Percentiles rank a stretch among this genome's conserved stretches.
Evolutionary conservation across 2,113 vertebrate species (phyloP).

Genomic region (Salvelinus sp.): DNA sequence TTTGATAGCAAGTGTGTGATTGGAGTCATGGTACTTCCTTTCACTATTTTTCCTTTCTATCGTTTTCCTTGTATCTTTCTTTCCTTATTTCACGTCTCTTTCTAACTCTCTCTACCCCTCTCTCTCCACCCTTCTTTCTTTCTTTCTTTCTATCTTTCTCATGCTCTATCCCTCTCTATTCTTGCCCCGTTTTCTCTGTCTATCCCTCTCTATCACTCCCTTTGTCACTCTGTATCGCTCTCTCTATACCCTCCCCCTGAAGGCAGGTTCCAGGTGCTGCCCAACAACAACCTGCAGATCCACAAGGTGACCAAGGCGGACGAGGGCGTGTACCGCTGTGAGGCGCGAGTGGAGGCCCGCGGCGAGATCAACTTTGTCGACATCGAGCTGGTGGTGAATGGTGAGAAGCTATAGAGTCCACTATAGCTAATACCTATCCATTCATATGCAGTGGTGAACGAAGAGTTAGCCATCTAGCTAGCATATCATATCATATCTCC

Average conservation of each 20-base stretch:
- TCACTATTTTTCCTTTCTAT: background rate
- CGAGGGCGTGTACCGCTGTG: slow-evolving; percentile 95
- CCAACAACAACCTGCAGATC: slow-evolving; percentile 95
- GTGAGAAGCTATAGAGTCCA: slow-evolving; percentile 71
- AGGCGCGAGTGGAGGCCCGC: slow-evolving; percentile 94
- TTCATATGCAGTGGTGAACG: too few relatives aligned
- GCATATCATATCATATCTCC: too few relatives aligned
- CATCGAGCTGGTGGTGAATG: slow-evolving; percentile 93
- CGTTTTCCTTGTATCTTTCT: background rate
- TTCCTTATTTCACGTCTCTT: background rate
- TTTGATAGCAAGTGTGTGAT: slow-evolving; percentile 39
- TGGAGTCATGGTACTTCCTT: background rate
- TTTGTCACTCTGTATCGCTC: background rate
- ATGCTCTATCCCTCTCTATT: background rate
- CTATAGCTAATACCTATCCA: background rate
- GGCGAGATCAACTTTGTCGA: slow-evolving; percentile 98
- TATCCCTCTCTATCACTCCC: slow-evolving; percentile 26
- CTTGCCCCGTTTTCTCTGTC: too few relatives aligned
- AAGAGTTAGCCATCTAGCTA: too few relatives aligned
- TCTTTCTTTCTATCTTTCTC: slow-evolving; percentile 39
- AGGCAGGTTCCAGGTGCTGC: slow-evolving; percentile 87
- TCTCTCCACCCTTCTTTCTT: slow-evolving; percentile 12
- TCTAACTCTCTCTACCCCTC: background rate
- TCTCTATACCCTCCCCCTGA: slow-evolving; percentile 18
- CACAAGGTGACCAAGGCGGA: slow-evolving; percentile 92